Conservation (phyloP, 2,113 vertebrate genomes). For the Pterocles orientalis region DNA sequence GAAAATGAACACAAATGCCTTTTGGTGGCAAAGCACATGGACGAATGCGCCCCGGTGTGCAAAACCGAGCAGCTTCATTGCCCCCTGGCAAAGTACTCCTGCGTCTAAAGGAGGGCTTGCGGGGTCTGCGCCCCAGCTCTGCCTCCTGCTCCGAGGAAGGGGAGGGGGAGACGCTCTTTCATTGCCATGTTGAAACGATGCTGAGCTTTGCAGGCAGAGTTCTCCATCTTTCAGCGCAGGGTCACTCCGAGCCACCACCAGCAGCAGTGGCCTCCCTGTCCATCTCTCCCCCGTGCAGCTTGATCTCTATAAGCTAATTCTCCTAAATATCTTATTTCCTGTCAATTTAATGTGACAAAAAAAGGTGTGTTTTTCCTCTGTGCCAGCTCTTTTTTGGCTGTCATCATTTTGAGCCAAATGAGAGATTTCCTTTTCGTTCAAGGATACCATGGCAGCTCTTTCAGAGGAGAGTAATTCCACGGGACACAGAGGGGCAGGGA, state of each 20-base stretch:
- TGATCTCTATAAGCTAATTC: neutral
- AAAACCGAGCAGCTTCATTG: neutral
- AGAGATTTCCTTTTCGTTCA: neutral
- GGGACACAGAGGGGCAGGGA: neutral
- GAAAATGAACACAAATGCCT: neutral
- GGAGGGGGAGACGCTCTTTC: constrained; percentile 7
- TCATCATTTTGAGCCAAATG: neutral
- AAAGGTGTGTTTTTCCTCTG: neutral
- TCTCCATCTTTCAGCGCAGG: constrained; percentile 52
- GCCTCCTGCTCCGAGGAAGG: neutral
- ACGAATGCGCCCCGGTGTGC: neutral
- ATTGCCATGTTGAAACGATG: constrained; percentile 7
- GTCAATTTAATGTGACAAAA: neutral
- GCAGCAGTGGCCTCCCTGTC: constrained; percentile 18
- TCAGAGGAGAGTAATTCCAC: neutral
- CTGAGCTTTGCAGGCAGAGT: neutral
- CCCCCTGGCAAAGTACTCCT: neutral
- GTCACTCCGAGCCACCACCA: constrained; percentile 37
- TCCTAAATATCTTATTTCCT: neutral
- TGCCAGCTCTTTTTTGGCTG: neutral
- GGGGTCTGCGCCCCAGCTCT: neutral
- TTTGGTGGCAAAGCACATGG: neutral
- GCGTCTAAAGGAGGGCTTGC: neutral
- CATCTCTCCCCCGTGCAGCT: neutral
- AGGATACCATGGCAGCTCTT: neutral